Percentiles rank a stretch among this genome's conserved stretches.
Evolutionary conservation across 2,113 vertebrate genomes (phyloP).

Genomic region (Aldabrachelys gigantea): DNA sequence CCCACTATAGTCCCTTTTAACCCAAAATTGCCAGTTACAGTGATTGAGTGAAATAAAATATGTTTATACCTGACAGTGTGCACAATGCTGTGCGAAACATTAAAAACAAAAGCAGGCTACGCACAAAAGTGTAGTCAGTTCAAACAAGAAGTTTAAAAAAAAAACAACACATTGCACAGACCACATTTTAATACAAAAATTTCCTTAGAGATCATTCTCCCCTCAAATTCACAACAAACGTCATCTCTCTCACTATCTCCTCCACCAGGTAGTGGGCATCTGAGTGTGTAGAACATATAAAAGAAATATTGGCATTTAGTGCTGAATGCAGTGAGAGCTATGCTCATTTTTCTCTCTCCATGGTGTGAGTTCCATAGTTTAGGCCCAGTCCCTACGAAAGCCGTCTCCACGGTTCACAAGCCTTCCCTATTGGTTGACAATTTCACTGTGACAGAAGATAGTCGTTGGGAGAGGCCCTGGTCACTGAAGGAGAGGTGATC

Average conservation of each 20-base stretch:
- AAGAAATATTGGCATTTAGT: neutral
- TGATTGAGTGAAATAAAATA: neutral
- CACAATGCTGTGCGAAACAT: accelerated
- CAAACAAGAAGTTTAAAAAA: neutral
- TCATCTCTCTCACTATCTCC: no score
- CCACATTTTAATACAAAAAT: neutral
- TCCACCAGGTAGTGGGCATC: neutral
- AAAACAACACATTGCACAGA: neutral
- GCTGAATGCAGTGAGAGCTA: neutral
- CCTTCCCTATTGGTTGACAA: neutral
- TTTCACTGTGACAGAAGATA: neutral
- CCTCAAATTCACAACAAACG: neutral
- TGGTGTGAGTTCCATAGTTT: neutral
- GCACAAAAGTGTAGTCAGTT: neutral
- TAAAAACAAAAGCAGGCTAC: neutral
- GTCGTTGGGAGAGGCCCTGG: neutral
- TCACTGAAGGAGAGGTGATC: no score
- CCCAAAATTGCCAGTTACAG: neutral
- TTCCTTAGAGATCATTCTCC: no score
- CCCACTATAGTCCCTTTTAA: neutral
- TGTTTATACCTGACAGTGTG: neutral
- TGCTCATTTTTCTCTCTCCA: neutral
- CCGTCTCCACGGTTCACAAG: no score
- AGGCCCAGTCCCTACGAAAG: neutral
- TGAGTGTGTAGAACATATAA: no score